Conservation (phyloP, 2,113 vertebrate genomes). For the Acrocephalus kingi region DNA sequence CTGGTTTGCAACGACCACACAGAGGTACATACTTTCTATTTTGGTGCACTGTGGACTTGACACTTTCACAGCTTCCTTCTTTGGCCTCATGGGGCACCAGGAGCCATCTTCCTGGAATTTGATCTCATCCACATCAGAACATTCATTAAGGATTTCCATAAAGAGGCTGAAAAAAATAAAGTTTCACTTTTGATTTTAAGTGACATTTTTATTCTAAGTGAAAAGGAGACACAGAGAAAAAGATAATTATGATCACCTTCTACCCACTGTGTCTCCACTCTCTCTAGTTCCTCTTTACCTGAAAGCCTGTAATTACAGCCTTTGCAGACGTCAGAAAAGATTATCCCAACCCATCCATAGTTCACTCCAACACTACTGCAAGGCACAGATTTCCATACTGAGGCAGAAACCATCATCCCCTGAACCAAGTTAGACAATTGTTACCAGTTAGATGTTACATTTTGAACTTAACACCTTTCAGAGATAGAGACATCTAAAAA, state of each 20-base stretch:
- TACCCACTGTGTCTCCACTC: not conserved
- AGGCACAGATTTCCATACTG: not conserved
- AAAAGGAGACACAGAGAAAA: not conserved
- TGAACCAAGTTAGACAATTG: not conserved
- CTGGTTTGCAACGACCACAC: not conserved
- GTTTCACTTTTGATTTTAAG: not conserved
- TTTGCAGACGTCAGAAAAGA: not conserved
- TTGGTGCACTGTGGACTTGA: constrained; percentile 82
- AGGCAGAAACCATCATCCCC: not conserved
- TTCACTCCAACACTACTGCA: not conserved
- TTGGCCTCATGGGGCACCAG: constrained; percentile 98
- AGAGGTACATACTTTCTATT: constrained; percentile 83
- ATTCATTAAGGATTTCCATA: constrained; percentile 96
- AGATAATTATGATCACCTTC: not conserved
- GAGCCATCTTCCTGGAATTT: constrained; percentile 97
- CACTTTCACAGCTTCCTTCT: constrained; percentile 90
- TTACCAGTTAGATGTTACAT: not conserved
- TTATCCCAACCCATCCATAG: not conserved
- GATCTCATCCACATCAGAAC: constrained; percentile 96
- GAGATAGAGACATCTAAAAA: not conserved
- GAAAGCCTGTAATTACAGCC: not conserved
- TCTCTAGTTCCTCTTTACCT: not conserved
- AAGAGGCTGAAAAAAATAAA: constrained; percentile 83
- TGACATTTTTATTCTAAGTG: not conserved
- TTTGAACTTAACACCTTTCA: not conserved